A percentile compares a stretch with the other conserved stretches of the same genome.
phyloP scores from a whole-genome alignment of 1,140 invertebrate species.

The Scaptomyza hsui region DNA sequence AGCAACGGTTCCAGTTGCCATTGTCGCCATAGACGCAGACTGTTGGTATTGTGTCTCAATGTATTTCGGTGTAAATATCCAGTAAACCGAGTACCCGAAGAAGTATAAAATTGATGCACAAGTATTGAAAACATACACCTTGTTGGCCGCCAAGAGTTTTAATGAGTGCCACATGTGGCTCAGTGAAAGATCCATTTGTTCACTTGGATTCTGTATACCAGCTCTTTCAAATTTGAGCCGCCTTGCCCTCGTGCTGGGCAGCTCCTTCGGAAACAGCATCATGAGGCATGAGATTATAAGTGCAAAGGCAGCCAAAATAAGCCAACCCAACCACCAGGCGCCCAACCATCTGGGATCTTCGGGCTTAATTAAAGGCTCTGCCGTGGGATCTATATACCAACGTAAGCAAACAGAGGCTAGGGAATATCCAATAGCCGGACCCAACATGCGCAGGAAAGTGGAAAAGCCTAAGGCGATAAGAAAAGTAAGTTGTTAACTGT shows the following conservation, averaged over 20 bases:
- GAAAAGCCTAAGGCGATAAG: constrained; percentile 85
- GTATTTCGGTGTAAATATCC: constrained; percentile 91
- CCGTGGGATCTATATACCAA: constrained; percentile 87
- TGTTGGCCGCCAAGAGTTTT: constrained; percentile 85
- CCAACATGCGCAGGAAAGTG: constrained; percentile 88
- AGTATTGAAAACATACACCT: constrained; percentile 88
- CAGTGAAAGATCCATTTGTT: constrained; percentile 40
- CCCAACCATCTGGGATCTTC: constrained; percentile 90
- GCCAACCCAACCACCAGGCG: constrained; percentile 94
- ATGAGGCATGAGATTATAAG: constrained; percentile 86
- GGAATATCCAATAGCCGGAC: constrained; percentile 89
- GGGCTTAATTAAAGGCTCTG: constrained; percentile 88
- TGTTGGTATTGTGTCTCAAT: constrained; percentile 90
- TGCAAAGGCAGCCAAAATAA: constrained; percentile 87
- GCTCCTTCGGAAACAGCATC: constrained; percentile 87
- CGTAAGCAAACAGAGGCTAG: constrained; percentile 88
- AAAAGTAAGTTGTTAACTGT: background rate
- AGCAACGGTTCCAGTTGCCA: constrained; percentile 89
- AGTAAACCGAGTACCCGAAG: constrained; percentile 90
- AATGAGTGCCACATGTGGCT: constrained; percentile 54
- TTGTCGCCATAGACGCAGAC: constrained; percentile 87
- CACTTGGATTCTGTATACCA: background rate
- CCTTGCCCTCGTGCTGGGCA: constrained; percentile 84
- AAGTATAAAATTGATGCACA: constrained; percentile 88
- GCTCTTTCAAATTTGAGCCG: constrained; percentile 17